These are phyloP conservation scores for Steinernema carpocapsae DNA, from an alignment of 2,888 invertebrate genomes.

Conservation along the genomic window DNA sequence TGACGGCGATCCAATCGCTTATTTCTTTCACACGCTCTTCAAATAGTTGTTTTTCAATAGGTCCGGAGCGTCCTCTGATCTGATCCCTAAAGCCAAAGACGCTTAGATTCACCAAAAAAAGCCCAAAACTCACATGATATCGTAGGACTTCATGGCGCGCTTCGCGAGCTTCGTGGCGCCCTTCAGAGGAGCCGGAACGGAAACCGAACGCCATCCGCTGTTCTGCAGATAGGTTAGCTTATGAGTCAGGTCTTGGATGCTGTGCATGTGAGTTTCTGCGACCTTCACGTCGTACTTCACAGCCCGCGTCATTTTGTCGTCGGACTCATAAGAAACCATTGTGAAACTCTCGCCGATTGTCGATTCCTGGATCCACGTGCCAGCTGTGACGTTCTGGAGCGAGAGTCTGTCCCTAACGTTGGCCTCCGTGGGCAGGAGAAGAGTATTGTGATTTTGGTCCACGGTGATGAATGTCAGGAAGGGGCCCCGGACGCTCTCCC, in stretches of 20 bases:
- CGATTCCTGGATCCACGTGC: background rate
- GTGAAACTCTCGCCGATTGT: background rate
- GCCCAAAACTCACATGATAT: background rate
- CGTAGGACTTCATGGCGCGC: background rate
- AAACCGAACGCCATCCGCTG: background rate
- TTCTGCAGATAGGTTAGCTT: background rate
- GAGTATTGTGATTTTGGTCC: background rate
- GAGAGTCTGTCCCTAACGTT: background rate
- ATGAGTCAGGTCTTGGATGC: background rate
- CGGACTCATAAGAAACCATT: background rate
- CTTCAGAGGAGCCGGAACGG: background rate
- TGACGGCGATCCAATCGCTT: background rate
- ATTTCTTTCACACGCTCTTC: background rate
- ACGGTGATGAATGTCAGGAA: background rate
- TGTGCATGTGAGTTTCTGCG: background rate
- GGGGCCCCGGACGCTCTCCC: too few species aligned
- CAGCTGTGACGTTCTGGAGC: background rate
- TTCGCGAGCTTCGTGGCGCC: slow-evolving; percentile 7
- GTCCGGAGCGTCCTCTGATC: background rate
- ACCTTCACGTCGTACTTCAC: background rate
- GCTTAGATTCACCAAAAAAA: background rate
- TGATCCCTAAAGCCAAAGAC: slow-evolving; percentile 4
- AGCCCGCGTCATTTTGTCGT: background rate
- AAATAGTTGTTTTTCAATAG: background rate
- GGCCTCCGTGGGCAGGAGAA: background rate